These are phyloP conservation scores for Lucinisca nassula DNA, from an alignment of 2,888 invertebrate genomes.

Conservation along the genomic window DNA sequence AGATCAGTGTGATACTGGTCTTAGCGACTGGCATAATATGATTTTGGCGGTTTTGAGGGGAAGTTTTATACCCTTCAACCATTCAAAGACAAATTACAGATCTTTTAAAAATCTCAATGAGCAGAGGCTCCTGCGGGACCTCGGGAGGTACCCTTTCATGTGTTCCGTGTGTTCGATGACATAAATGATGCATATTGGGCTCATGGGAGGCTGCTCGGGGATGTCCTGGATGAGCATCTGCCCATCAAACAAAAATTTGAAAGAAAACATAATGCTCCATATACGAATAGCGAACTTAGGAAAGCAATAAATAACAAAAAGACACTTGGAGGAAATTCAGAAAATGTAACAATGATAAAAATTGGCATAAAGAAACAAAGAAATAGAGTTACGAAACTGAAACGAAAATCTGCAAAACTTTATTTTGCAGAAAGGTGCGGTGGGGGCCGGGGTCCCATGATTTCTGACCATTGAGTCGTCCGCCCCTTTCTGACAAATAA, in stretches of 20 bases:
- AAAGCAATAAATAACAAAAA: slow-evolving; percentile 8
- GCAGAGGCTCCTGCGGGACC: not conserved
- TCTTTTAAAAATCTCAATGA: not conserved
- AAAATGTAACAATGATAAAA: not conserved
- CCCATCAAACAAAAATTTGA: not conserved
- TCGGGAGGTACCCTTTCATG: not conserved
- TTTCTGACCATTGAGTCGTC: too few species aligned
- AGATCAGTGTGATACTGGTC: not conserved
- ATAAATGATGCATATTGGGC: not conserved
- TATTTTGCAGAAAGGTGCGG: too few species aligned
- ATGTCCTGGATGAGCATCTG: not conserved
- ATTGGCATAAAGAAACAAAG: not conserved
- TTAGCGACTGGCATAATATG: slow-evolving; percentile 1
- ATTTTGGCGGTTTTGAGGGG: not conserved
- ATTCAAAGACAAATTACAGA: not conserved
- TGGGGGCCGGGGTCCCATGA: too few species aligned
- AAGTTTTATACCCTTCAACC: not conserved
- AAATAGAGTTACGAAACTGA: not conserved
- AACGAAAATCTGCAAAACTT: not conserved
- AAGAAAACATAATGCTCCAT: not conserved
- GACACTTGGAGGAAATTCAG: not conserved
- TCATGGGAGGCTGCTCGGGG: not conserved
- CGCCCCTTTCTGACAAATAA: too few species aligned
- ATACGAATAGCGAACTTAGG: not conserved
- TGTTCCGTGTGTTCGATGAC: not conserved